Percentiles rank a stretch among this genome's conserved stretches.
These are phyloP conservation scores for Myotis pilosus DNA, from an alignment of 2,797 vertebrate genomes.

Conservation along the genomic window DNA sequence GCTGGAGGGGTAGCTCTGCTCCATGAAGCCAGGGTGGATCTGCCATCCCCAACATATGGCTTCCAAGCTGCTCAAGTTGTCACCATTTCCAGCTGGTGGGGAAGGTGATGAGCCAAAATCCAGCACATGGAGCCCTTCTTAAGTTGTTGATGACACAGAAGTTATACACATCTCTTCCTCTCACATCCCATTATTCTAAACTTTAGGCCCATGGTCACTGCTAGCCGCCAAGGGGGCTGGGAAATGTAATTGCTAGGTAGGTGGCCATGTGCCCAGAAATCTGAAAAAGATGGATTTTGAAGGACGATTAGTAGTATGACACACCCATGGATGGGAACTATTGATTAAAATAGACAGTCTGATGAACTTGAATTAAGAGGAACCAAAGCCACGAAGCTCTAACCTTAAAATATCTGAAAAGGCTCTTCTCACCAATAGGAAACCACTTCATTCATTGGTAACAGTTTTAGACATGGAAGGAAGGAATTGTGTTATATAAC, in stretches of 20 bases:
- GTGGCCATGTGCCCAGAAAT: constrained; percentile 13
- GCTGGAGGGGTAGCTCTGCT: background rate
- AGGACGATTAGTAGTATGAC: background rate
- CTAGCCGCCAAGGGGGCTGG: background rate
- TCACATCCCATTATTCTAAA: background rate
- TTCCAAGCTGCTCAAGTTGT: constrained; percentile 26
- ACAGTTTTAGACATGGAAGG: background rate
- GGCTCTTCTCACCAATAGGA: background rate
- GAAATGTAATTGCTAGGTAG: background rate
- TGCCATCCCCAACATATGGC: background rate
- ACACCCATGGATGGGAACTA: background rate
- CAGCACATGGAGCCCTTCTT: background rate
- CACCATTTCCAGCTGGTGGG: constrained; percentile 29
- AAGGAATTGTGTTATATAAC: background rate
- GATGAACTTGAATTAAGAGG: background rate
- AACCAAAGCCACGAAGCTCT: background rate
- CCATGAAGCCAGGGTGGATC: background rate
- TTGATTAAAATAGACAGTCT: background rate
- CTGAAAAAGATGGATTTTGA: background rate
- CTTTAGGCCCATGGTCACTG: background rate
- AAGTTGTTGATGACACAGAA: background rate
- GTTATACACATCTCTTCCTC: background rate
- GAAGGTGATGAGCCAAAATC: constrained; percentile 5
- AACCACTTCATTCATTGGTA: background rate
- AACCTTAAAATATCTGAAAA: background rate